These are phyloP conservation scores for Antrozous pallidus DNA, from an alignment of 2,797 vertebrate species.

Conservation along the genomic window DNA sequence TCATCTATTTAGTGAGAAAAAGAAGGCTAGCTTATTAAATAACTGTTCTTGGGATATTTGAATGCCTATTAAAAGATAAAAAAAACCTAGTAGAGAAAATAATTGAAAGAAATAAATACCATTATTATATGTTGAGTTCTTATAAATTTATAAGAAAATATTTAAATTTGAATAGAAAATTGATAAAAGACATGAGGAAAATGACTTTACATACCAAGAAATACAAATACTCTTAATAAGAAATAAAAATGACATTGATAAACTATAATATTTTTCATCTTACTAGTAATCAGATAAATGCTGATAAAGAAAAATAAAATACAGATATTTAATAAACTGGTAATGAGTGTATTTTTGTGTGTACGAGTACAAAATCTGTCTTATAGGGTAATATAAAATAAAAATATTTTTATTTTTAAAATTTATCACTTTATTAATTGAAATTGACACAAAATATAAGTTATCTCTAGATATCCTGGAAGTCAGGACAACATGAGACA, in stretches of 20 bases:
- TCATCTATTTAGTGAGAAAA: neutral
- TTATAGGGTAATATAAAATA: too few species aligned
- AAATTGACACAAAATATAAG: neutral
- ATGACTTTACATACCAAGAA: neutral
- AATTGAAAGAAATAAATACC: conserved; percentile 13
- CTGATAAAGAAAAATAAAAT: neutral
- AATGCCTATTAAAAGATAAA: neutral
- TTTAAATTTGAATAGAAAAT: neutral
- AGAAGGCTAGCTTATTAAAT: neutral
- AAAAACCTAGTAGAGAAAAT: neutral
- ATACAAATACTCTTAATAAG: neutral
- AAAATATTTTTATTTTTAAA: neutral
- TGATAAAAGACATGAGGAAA: neutral
- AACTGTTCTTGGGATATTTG: neutral
- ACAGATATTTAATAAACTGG: neutral
- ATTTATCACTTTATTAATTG: neutral
- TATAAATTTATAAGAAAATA: neutral
- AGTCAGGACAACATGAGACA: neutral
- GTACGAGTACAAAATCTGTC: neutral
- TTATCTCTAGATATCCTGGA: neutral
- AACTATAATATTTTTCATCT: neutral
- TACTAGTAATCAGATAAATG: neutral
- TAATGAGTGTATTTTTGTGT: neutral
- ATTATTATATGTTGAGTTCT: neutral
- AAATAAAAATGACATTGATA: neutral